Base-by-base conservation (phyloP, 2,113 vertebrate genomes). In the Pomatorhinus ruficollis region DNA sequence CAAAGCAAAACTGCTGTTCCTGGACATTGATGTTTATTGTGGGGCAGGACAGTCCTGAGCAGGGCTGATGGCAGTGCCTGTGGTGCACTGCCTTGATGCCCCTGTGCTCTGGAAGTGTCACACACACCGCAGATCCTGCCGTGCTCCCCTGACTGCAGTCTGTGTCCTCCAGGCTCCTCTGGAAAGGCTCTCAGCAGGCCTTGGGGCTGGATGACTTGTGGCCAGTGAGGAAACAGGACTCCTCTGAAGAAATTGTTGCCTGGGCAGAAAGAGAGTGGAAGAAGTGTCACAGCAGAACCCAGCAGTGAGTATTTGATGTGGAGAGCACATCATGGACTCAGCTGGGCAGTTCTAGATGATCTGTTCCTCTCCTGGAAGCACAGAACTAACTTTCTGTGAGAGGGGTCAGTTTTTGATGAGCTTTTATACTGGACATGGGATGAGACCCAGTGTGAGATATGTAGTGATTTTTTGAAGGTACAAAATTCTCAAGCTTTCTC, bases 191-290 rank as follows among this genome's bases (percentile, higher is more conserved):
- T 96, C 97, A 95, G 57, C 97, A 94, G 28, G 96, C 98, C 1
- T 85, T 99, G 95, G 94, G 85, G 31, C 68, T 97, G 33, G 97
- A 98, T 70, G 99, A 99, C 94, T 96, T 99, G 82, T 99, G 99
- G 99, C 97, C 98, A 2, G 98, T 99, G 61, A 98, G 98, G n/a
- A 97, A 97, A 50, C 98, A 99, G 57, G 98, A 99, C 91, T 98
- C 97, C 5, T 99, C 99, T 3, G 94, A 98, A 57, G 98, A 98
- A 93, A 98, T 99, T 15, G 98, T 99, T 70, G 97, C 98, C 33
- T 98, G 96, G 79, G 97, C 99, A 53, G 97, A 99, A 61, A 96
- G 97, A 66, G 98, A 98, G 35, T 99, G 99, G 99, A 97, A 89
- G 3, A 97, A 97, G 33, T 66, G 10, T 61, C 18, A 5, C 6